phyloP scores from a whole-genome alignment of 2,113 vertebrate species.

The Myrmecobius fasciatus region DNA sequence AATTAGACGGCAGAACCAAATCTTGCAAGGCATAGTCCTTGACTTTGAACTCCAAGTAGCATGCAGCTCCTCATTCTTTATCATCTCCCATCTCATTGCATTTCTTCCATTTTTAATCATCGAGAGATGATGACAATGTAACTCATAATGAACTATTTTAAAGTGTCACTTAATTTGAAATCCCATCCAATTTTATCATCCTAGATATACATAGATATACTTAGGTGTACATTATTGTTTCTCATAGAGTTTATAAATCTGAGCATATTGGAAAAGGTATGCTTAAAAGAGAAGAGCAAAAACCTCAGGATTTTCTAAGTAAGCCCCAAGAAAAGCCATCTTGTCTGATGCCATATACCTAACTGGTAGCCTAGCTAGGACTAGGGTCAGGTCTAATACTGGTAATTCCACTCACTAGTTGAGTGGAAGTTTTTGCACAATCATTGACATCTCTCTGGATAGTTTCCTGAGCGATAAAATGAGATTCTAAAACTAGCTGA shows the following conservation, averaged over 20 bases:
- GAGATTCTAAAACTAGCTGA: no score
- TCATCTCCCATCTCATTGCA: not conserved
- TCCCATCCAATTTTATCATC: not conserved
- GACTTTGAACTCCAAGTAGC: slow-evolving; percentile 14
- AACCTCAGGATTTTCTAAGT: not conserved
- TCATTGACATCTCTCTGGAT: no score
- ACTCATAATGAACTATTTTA: slow-evolving; percentile 1
- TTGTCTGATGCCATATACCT: no score
- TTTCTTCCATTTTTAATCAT: slow-evolving; percentile 19
- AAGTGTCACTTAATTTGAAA: not conserved
- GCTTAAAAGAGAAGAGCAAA: slow-evolving; percentile 1
- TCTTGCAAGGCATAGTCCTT: not conserved
- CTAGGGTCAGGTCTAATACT: no score
- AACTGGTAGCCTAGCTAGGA: no score
- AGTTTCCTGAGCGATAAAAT: no score
- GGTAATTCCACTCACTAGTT: no score
- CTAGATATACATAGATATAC: no score
- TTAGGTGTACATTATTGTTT: not conserved
- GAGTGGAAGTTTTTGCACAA: no score
- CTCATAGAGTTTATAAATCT: slow-evolving; percentile 20
- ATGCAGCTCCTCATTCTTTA: not conserved
- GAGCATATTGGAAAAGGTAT: not conserved
- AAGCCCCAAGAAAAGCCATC: no score
- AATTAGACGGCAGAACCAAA: slow-evolving; percentile 15
- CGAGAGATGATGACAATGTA: slow-evolving; percentile 28